Percentiles rank a stretch among this genome's conserved stretches.
phyloP scores from a whole-genome alignment of 2,888 invertebrate genomes.

The Tuta absoluta region DNA sequence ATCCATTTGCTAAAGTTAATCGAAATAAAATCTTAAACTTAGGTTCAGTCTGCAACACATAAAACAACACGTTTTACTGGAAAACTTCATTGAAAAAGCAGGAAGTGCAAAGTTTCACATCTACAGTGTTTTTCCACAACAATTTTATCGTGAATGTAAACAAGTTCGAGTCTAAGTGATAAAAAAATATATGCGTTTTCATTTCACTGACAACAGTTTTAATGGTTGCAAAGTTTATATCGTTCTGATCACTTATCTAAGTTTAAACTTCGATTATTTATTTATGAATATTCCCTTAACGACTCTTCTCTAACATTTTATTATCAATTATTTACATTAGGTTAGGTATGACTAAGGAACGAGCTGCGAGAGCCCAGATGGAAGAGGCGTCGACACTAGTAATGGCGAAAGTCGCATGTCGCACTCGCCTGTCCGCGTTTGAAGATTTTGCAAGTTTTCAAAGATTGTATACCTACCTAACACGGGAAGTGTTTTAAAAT shows the following conservation, averaged over 20 bases:
- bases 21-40: conserved; percentile 7
- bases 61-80: neutral
- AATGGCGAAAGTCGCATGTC: too few relatives aligned
- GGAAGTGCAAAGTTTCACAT: neutral
- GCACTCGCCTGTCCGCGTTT: too few relatives aligned
- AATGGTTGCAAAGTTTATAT: neutral
- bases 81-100: neutral
- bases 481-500: too few relatives aligned
- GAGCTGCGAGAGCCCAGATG: too few relatives aligned
- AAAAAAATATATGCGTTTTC: neutral
- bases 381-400: too few relatives aligned
- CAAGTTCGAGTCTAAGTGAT: neutral
- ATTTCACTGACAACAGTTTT: conserved; percentile 1
- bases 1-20: conserved; percentile 2
- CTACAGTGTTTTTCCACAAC: too few relatives aligned
- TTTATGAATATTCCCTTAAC: neutral
- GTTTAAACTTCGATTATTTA: neutral
- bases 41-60: neutral
- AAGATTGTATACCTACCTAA: too few relatives aligned
- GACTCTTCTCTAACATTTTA: too few relatives aligned
- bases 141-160: neutral
- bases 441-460: too few relatives aligned
- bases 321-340: too few relatives aligned
- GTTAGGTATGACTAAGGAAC: too few relatives aligned
- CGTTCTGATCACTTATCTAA: neutral